phyloP scores from a whole-genome alignment of 2,888 invertebrate genomes.

The Dugesia japonica region DNA sequence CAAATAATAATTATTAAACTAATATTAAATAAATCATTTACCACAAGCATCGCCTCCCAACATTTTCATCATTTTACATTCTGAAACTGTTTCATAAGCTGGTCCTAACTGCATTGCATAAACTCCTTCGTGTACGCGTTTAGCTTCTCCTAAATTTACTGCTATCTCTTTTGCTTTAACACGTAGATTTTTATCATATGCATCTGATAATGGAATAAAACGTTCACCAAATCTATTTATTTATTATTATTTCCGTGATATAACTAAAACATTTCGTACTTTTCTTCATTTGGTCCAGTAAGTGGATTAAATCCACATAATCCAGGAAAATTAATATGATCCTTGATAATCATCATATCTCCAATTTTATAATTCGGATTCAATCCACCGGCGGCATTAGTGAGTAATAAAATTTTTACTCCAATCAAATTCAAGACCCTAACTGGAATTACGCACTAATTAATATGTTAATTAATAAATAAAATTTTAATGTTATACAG shows the following conservation, averaged over 20 bases:
- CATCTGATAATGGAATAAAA: conserved; percentile 77
- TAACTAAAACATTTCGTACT: conserved; percentile 51
- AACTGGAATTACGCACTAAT: conserved; percentile 73
- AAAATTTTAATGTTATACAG: not conserved
- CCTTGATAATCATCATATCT: conserved; percentile 87
- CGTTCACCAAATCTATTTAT: conserved; percentile 79
- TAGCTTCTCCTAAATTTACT: conserved; percentile 56
- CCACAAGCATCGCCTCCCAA: conserved; percentile 53
- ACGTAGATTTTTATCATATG: conserved; percentile 56
- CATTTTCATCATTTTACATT: conserved; percentile 64
- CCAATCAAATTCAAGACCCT: conserved; percentile 88
- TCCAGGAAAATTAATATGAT: conserved; percentile 90
- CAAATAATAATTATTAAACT: too few relatives aligned
- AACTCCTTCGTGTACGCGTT: conserved; percentile 60
- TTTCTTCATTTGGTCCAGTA: conserved; percentile 75
- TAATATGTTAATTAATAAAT: not conserved
- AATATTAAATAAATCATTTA: conserved; percentile 38
- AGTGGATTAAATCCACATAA: conserved; percentile 83
- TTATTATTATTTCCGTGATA: too few relatives aligned
- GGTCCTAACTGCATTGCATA: conserved; percentile 86
- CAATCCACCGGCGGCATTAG: conserved; percentile 89
- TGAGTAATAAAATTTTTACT: conserved; percentile 69
- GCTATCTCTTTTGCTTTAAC: conserved; percentile 52
- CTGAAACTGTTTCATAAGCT: conserved; percentile 81
- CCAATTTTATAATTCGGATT: conserved; percentile 72